These are phyloP conservation scores for Grantiella picta DNA, from an alignment of 2,113 vertebrate genomes.

Conservation along the genomic window DNA sequence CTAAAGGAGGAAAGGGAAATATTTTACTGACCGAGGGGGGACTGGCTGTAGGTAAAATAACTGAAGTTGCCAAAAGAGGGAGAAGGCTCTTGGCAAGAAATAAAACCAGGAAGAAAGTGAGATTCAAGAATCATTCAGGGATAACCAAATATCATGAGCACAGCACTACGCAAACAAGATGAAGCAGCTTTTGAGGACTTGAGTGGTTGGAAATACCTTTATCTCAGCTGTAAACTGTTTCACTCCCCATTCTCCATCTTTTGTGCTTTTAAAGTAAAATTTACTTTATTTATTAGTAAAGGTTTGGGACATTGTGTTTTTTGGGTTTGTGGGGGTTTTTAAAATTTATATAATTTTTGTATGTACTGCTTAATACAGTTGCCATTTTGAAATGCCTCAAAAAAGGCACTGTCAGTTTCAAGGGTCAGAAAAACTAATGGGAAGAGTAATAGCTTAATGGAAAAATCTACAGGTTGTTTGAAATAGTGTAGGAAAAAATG, in stretches of 20 bases:
- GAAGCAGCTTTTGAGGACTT: neutral
- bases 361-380: neutral
- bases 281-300: neutral
- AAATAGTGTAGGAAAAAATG: neutral
- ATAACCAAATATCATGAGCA: neutral
- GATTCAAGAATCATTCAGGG: neutral
- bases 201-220: neutral
- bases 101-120: neutral
- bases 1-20: neutral
- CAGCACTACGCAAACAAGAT: neutral
- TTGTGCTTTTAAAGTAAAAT: neutral
- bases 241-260: neutral
- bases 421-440: neutral
- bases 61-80: neutral
- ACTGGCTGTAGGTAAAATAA: neutral
- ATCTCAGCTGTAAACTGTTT: neutral
- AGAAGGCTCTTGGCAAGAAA: neutral
- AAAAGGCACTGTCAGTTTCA: neutral
- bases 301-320: fast-evolving
- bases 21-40: neutral
- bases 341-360: neutral
- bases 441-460: neutral
- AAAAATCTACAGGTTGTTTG: neutral
- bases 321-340: neutral
- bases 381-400: neutral